Base-by-base conservation (phyloP, 2,888 invertebrate species). In the Melanophora roralis region DNA sequence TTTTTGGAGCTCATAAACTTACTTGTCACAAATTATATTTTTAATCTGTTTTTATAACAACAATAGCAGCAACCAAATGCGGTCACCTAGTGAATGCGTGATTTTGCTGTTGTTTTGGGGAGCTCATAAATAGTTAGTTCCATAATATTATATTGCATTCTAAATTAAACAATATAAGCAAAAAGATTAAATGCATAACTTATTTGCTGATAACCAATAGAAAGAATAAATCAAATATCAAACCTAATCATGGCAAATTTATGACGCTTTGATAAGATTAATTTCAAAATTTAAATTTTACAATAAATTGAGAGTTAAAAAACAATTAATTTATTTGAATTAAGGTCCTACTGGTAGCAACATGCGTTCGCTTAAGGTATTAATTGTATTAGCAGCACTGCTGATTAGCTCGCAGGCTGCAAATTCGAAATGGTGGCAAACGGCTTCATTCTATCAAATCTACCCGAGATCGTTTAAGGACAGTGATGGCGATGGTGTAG, bases 401-500 rank as follows among this genome's bases (percentile, higher is more conserved):
- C 9, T 85, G 55, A 84, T 32, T 0, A 32, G 38, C 65, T 83
- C 69, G 16, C 82, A 40, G 81, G 47, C 64, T 53, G 47, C 68
- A 4, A 74, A 59, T 3, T 68, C 80, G 0, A 84, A 84, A 59
- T 98, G 98, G 98, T 97, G 96, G 94, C 92, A 95, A 86, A 93
- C 93, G 59, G 93, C 94, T 32, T 92, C 94, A 1, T 92, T 96
- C 76, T 98, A 98, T 90, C 96, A 97, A 90, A 94, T 97, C 81
- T 96, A 96, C 88, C 95, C 96, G 0, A 91, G 95, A 81, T 95
- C 97, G 0, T 97, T 95, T 89, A 93, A 94, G 87, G 98, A 98
- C 88, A 93, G 93, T 60, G 91, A 96, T 88, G 94, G 93, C 0
- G 94, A 97, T 88, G 97, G 97, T 12, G 91, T 94, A 19, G 98